These are phyloP conservation scores for Harpagus bidentatus DNA, from an alignment of 2,113 vertebrate species.

Conservation along the genomic window DNA sequence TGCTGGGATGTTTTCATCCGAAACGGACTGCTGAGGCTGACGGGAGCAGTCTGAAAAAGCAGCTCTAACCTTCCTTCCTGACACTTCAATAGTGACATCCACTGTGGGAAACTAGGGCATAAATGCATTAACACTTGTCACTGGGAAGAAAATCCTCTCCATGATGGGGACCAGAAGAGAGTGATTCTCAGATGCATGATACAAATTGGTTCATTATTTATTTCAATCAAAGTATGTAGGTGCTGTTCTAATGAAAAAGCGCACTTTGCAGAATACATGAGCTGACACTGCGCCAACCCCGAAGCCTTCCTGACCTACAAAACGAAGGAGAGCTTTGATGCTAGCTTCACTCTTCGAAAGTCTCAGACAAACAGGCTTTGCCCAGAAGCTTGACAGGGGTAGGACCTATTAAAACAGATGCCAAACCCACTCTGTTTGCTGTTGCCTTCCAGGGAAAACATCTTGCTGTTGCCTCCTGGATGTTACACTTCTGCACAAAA, in stretches of 20 bases:
- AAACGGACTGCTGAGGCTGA: conserved; percentile 69
- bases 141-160: conserved; percentile 16
- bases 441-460: background rate
- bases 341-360: background rate
- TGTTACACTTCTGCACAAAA: background rate
- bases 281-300: background rate
- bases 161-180: conserved; percentile 2
- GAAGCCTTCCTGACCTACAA: conserved; percentile 46
- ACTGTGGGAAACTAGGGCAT: conserved; percentile 39
- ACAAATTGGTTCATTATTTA: conserved; percentile 53
- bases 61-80: conserved; percentile 67
- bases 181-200: conserved; percentile 35
- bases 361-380: background rate
- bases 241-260: conserved; percentile 45
- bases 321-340: background rate
- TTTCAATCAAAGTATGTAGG: conserved; percentile 32
- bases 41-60: conserved; percentile 71
- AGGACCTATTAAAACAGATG: background rate
- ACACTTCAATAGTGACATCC: conserved; percentile 48
- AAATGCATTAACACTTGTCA: conserved; percentile 53
- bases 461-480: background rate
- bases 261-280: background rate
- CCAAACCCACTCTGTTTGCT: background rate
- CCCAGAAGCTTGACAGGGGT: background rate
- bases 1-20: conserved; percentile 64